A percentile compares a stretch with the other conserved stretches of the same genome.
phyloP scores from a whole-genome alignment of 2,797 vertebrate species.

The Aldrovandia affinis region DNA sequence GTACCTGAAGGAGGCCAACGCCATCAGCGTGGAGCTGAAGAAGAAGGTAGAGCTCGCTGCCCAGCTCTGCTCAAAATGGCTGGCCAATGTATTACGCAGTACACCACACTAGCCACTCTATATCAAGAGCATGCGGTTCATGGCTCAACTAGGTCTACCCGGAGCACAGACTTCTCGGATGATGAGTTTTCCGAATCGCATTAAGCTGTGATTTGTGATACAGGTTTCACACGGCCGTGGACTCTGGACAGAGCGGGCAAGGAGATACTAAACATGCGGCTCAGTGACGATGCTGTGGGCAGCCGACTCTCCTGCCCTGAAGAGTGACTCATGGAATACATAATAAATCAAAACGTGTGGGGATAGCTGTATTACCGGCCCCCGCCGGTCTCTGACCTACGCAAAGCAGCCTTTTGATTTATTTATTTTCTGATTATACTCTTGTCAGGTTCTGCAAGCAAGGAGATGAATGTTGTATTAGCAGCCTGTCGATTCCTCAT shows the following conservation, averaged over 20 bases:
- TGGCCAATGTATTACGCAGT: not conserved
- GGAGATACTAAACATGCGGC: not conserved
- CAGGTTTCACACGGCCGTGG: not conserved
- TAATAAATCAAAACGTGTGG: constrained; percentile 36
- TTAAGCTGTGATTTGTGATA: not conserved
- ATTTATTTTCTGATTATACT: constrained; percentile 54
- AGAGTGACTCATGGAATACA: not conserved
- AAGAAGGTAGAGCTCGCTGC: constrained; percentile 83
- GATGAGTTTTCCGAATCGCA: no score
- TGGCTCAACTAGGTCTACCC: not conserved
- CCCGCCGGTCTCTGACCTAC: constrained; percentile 20
- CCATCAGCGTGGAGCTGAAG: constrained; percentile 96
- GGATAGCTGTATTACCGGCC: constrained; percentile 20
- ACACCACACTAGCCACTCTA: not conserved
- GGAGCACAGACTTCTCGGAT: not conserved
- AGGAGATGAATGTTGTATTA: constrained; percentile 42
- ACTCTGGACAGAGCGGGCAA: not conserved
- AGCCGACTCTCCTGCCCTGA: not conserved
- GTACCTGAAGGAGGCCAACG: constrained; percentile 96
- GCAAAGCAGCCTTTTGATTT: constrained; percentile 21
- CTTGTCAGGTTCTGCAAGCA: constrained; percentile 28
- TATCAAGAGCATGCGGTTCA: not conserved
- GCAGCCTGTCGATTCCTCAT: constrained; percentile 36
- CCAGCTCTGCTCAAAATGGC: not conserved
- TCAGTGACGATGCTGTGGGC: not conserved